These are phyloP conservation scores for Sycophila sp. DNA, from an alignment of 1,140 invertebrate genomes.

Conservation along the genomic window DNA sequence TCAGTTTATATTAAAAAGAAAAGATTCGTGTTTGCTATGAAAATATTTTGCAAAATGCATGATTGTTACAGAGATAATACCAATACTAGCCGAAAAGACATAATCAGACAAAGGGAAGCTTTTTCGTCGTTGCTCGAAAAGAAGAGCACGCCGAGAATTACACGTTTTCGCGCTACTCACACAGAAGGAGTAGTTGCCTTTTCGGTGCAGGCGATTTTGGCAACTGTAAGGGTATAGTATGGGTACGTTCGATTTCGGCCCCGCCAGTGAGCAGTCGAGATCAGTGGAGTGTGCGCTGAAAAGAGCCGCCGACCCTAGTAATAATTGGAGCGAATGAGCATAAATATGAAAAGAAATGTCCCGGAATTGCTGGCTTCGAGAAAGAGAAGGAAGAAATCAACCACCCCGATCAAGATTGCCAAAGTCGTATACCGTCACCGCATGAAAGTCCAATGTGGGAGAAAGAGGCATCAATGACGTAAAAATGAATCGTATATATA, in stretches of 20 bases:
- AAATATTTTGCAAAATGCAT: too few relatives aligned
- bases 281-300: neutral
- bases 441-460: neutral
- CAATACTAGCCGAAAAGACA: too few relatives aligned
- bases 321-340: constrained; percentile 39
- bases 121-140: constrained; percentile 13
- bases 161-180: constrained; percentile 22
- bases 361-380: constrained; percentile 24
- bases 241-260: neutral
- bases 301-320: constrained; percentile 14
- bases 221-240: neutral
- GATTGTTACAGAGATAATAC: too few relatives aligned
- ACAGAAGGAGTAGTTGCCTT: too few relatives aligned
- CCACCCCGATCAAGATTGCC: constrained; percentile 17
- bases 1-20: too few relatives aligned
- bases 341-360: constrained; percentile 40
- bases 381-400: neutral
- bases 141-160: too few relatives aligned
- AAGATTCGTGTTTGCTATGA: too few relatives aligned
- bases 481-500: neutral
- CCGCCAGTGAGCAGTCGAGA: neutral
- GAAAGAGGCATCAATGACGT: too few relatives aligned
- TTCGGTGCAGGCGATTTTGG: neutral
- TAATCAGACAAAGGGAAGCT: too few relatives aligned
- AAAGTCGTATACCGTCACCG: neutral